Evolutionary conservation across 2,113 vertebrate species (phyloP).

Genomic region (Protobothrops flavoviridis): DNA sequence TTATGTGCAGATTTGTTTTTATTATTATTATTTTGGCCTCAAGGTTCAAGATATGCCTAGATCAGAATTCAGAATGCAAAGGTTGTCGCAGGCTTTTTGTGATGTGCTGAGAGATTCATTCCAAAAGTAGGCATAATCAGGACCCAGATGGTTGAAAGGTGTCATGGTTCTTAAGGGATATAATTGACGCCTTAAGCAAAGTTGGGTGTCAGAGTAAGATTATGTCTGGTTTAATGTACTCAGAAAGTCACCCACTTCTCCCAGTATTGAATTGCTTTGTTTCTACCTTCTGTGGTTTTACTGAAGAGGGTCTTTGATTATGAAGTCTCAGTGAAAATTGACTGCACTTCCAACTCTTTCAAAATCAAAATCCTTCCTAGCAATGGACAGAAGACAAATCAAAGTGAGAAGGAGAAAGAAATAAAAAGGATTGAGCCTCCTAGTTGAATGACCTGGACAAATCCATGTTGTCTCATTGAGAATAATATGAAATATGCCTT

Average conservation of each 20-base stretch:
- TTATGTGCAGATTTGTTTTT: neutral
- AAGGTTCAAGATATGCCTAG: neutral
- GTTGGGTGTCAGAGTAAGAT: neutral
- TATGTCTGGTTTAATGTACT: neutral
- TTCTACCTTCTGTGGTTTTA: neutral
- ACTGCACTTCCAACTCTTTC: neutral
- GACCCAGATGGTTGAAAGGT: neutral
- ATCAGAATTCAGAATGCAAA: neutral
- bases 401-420: neutral
- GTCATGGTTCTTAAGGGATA: neutral
- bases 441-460: neutral
- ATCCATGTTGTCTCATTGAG: neutral
- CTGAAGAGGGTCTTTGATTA: neutral
- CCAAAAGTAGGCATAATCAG: neutral
- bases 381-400: neutral
- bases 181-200: neutral
- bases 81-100: neutral
- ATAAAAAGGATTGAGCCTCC: neutral
- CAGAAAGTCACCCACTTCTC: neutral
- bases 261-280: neutral
- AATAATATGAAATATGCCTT: neutral
- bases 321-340: neutral
- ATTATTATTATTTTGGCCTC: neutral
- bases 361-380: neutral
- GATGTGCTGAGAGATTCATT: neutral